Base-by-base conservation (phyloP, 2,113 vertebrate species). In the Colinus virginianus region DNA sequence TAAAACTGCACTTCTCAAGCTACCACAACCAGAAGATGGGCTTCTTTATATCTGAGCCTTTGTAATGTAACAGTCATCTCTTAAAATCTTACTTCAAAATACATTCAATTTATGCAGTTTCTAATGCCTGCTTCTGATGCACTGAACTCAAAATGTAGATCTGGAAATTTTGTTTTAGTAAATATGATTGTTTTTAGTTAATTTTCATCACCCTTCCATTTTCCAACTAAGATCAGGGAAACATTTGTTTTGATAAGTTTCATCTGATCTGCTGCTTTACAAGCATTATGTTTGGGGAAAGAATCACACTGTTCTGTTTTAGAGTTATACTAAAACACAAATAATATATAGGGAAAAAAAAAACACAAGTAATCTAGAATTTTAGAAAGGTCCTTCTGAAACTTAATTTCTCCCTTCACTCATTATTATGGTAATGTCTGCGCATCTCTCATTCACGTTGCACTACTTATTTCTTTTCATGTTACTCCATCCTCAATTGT, bases 1-100 rank as follows among this genome's bases (percentile, higher is more conserved):
- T 51, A 76, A 64, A 72, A 15, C 40, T 46, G 43, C 10, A 55
- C 34, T 56, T 77, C 64, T 77, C 63, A 69, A 64, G 59, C 34
- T 11, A 71, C 28, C 12, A 34, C 32, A 40, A 18, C 25, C 61
- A 85, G 28, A 78, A 8, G 6, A 64, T 25, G 17, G 34, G 18
- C 15, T 62, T 25, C 62, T 13, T 48, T 87, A n/a, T 62, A 68
- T 3, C 48, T 7, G 71, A 0, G 1, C 11, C 26, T 59, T 63
- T 56, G 34, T 72, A 69, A 72, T 0, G 0, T 45, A 49, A 68
- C 56, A 8, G 8, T 36, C 21, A 49, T 4, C 40, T 30, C 13
- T 51, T 78, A 83, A 84, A 83, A 66, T 18, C 25, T 62, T 79
- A 56, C 21, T 68, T 70, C 51, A 56, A 56, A 92, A 72, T 10